phyloP scores from a whole-genome alignment of 2,797 vertebrate species.

The Tokudaia tokunoshimensis region DNA sequence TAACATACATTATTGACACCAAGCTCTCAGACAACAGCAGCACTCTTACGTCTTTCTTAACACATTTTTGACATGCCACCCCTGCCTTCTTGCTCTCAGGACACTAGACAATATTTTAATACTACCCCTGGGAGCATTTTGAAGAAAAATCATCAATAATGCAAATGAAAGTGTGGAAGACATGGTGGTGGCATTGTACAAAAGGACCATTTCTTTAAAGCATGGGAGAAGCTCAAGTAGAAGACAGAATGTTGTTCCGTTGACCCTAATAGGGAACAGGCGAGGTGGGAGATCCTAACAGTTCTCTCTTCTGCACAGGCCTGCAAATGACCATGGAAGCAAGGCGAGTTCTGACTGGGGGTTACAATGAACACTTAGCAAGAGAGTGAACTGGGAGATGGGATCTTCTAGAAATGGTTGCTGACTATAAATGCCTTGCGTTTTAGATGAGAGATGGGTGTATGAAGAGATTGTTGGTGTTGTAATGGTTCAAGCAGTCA shows the following conservation, averaged over 20 bases:
- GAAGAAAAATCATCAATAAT: not conserved
- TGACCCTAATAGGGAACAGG: not conserved
- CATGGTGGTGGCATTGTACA: not conserved
- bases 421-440: not conserved
- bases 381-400: not conserved
- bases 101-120: not conserved
- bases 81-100: not conserved
- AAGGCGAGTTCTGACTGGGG: not conserved
- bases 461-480: not conserved
- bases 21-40: not conserved
- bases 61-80: accelerated
- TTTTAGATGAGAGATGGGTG: not conserved
- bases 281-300: not conserved
- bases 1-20: not conserved
- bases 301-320: not conserved
- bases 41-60: not conserved
- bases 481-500: not conserved
- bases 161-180: not conserved
- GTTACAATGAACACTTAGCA: not conserved
- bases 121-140: not conserved
- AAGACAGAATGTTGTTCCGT: not conserved
- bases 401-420: not conserved
- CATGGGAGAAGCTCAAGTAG: not conserved
- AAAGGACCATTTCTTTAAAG: not conserved
- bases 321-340: not conserved